Percentiles rank a stretch among this genome's conserved stretches.
Evolutionary conservation across 64 coral and sea anemone species (phyloP).

Genomic region (Exaiptasia diaphana): DNA sequence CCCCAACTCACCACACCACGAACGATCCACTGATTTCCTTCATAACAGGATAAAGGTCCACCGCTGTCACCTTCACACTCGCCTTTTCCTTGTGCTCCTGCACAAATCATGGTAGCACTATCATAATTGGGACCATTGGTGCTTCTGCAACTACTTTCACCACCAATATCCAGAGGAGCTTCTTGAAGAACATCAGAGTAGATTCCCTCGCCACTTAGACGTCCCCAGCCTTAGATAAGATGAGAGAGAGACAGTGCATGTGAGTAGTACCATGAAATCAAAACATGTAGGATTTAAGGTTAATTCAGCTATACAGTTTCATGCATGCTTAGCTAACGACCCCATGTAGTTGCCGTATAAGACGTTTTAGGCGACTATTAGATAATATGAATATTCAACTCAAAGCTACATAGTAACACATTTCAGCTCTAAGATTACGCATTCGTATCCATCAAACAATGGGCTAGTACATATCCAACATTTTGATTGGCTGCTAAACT

Average conservation of each 20-base stretch:
- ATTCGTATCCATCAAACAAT: no score
- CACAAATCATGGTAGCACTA: slow-evolving; percentile 35
- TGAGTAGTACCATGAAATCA: background rate
- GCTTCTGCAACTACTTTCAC: background rate
- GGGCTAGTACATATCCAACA: no score
- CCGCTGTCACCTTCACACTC: slow-evolving; percentile 75
- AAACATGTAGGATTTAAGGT: background rate
- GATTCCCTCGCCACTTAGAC: slow-evolving; percentile 1
- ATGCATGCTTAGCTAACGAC: no score
- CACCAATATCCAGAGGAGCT: slow-evolving; percentile 17
- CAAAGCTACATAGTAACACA: no score
- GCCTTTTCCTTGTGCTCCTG: slow-evolving; percentile 31
- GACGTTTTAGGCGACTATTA: no score
- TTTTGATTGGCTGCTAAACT: no score
- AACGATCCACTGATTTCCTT: slow-evolving; percentile 13
- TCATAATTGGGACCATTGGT: slow-evolving; percentile 9
- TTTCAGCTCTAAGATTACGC: no score
- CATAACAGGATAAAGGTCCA: slow-evolving; percentile 53
- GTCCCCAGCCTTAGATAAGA: slow-evolving; percentile 55
- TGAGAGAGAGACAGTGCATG: background rate
- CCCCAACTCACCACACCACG: slow-evolving; percentile 74
- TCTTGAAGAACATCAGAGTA: slow-evolving; percentile 37
- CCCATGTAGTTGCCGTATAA: no score
- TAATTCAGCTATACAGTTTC: background rate
- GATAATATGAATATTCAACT: no score